Evolutionary conservation across 2,113 vertebrate genomes (phyloP), one percentile per base, ranked within the genome.

Genomic region (Theropithecus gelada): DNA sequence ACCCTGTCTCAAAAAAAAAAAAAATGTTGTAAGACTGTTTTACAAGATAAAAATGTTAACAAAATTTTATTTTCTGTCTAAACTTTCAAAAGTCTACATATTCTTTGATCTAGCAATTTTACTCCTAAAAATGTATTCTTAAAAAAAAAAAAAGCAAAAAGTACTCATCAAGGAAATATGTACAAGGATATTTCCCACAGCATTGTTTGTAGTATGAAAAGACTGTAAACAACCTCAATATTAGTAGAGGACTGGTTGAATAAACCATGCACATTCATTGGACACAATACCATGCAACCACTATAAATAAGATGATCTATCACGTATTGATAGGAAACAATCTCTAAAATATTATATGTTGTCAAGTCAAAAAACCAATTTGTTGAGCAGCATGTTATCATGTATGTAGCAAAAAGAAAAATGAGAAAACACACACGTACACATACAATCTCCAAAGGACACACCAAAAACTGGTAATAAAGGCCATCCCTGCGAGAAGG

Each of bases 21-120:
- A 68, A 68, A 68, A n/a, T 4, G 66, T 35, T 64, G 5, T 64
- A 64, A 64, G 61, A 30, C 61, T 6, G 16, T 32, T 35, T 68
- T 72, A 22, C 35, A 38, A 72, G 18, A 93, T 79, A 82, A 88
- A 92, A 86, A 79, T 38, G 45, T n/a, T 68, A 86, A 85, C 80
- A 27, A 93, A 84, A 72, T 68, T 79, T 94, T 7, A 97, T n/a
- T 88, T 90, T 93, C 78, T 84, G 4, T 73, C 52, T 88, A 82
- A 70, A 88, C 73, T n/a, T 70, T 92, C 35, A 83, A 78, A 93
- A 95, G 45, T 50, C 59, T 72, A 76, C 13, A 79, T 43, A 61
- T n/a, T 20, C 61, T 91, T 70, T 96, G 87, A 81, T 55, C 9
- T 25, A 85, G 43, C 18, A 88, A 80, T 76, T 95, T 27, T 52